These are phyloP conservation scores for Cylloceria caligata DNA, from an alignment of 2,888 invertebrate genomes.

Conservation along the genomic window DNA sequence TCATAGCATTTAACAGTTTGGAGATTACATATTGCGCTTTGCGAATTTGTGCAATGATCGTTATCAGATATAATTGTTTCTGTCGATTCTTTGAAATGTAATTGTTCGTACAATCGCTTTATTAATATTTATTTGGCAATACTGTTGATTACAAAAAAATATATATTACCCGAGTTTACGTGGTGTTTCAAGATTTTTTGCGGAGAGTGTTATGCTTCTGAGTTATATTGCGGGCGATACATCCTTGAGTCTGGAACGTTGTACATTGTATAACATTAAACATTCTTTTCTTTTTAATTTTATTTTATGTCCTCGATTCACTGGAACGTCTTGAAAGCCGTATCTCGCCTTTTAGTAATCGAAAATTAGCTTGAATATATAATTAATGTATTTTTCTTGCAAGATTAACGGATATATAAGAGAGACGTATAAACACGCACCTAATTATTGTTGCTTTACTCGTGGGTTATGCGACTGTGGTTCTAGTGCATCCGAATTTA, in stretches of 20 bases:
- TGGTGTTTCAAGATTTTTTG: too few species aligned
- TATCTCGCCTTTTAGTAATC: slow-evolving; percentile 37
- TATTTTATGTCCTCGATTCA: slow-evolving; percentile 27
- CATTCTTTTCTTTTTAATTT: not conserved
- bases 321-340: slow-evolving; percentile 17
- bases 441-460: slow-evolving; percentile 78
- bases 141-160: too few species aligned
- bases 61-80: too few species aligned
- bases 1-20: not conserved
- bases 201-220: too few species aligned
- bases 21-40: too few species aligned
- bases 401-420: slow-evolving; percentile 43
- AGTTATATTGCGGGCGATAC: too few species aligned
- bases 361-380: slow-evolving; percentile 41
- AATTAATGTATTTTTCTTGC: slow-evolving; percentile 24
- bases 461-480: slow-evolving; percentile 78
- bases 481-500: slow-evolving; percentile 75
- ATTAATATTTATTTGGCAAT: too few species aligned
- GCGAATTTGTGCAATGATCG: too few species aligned
- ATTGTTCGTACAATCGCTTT: too few species aligned
- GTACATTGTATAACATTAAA: not conserved
- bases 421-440: slow-evolving; percentile 67
- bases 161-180: too few species aligned
- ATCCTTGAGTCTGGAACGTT: slow-evolving; percentile 17
- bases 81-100: too few species aligned